Evolutionary conservation across 2,113 vertebrate species (phyloP), one percentile per base, ranked within the genome.

Genomic region (Nothoprocta perdicaria): DNA sequence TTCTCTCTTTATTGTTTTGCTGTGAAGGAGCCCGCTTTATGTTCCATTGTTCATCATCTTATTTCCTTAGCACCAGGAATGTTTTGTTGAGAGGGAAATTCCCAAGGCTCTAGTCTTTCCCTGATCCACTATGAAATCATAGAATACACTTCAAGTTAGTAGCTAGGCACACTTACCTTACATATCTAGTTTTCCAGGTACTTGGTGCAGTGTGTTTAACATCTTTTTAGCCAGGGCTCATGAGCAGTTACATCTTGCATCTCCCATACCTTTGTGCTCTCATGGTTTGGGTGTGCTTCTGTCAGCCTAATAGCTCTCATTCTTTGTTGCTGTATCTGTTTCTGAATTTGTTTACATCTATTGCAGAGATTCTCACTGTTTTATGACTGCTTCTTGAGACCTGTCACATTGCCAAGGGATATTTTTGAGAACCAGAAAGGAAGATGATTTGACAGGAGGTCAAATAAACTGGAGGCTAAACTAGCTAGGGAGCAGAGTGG

Each of bases 21-120:
- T 78, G 10, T 0, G 7, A 55, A 72, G 12, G 4, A 14, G 55
- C 27, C 3, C 73, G 6, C 9, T 29, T 35, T 69, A 80, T 6
- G 2, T 66, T 69, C 22, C 12, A 0, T 5, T 84, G 62, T 68
- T 45, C 45, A 86, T 61, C 45, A 24, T 38, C 76, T n/a, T 26
- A 19, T 2, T 65, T 63, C 27, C 60, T 0, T 31, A 41, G 1
- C 2, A 2, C 8, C 14, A 41, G 29, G 12, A 58, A 61, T 3
- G 4, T 66, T 86, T 80, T 73, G 12, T 16, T 83, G 26, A 50
- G 24, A 88, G 9, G 0, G 0, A 14, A 82, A 62, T 58, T 66
- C 16, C 10, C 9, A 27, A 71, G n/a, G 26, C 3, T 4, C 11
- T 4, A 4, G 46, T 79, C 19, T 77, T 88, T 62, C 41, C 12